Base-by-base conservation (phyloP, 2,888 invertebrate genomes). In the Cheilosia vulpina region DNA sequence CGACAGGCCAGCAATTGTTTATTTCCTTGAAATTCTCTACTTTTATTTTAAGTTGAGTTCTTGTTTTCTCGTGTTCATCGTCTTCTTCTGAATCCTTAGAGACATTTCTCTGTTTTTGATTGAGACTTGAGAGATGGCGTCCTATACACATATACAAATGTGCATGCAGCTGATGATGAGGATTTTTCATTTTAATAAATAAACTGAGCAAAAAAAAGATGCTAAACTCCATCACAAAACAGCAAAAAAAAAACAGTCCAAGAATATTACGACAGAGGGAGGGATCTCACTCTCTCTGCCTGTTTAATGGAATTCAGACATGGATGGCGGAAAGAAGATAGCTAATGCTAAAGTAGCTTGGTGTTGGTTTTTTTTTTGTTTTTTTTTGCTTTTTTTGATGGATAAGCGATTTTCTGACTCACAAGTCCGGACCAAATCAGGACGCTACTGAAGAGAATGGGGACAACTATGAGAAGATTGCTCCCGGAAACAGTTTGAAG, bases 51-150 rank as follows among this genome's bases (percentile, higher is more conserved):
- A 7, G 3, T 17, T 55, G 4, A 47, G 4, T 34, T 38, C 0
- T 19, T 43, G 15, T 3, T 21, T 34, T 9, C 3, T 52, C 41
- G 19, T 55, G 17, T 9, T 43, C 15, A 24, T 11, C 11, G 2
- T 34, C 34, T 55, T 55, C 19, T 43, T 55, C 41, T 45, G 63
- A 34, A 38, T 47, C 47, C 13, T 45, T 15, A 27, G 24, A n/a
- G 43, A 45, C 15, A 13, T 13, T 65, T 65, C 4, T 43, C 69
- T 68, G 76, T 45, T 68, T 77, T 43, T 77, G 68, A 77, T 52
- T 52, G 50, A 52, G 19, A 52, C 24, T 60, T 60, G 76, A 69
- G 52, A 60, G 47, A 76, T 66, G 50, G 17, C 17, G 2, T 11
- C 4, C 9, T 41, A 43, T 5, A 9, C 27, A 27, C 45, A 7